A percentile compares a stretch with the other conserved stretches of the same genome.
Conservation (phyloP, 2,888 invertebrate genomes). For the Bedellia somnulentella region DNA sequence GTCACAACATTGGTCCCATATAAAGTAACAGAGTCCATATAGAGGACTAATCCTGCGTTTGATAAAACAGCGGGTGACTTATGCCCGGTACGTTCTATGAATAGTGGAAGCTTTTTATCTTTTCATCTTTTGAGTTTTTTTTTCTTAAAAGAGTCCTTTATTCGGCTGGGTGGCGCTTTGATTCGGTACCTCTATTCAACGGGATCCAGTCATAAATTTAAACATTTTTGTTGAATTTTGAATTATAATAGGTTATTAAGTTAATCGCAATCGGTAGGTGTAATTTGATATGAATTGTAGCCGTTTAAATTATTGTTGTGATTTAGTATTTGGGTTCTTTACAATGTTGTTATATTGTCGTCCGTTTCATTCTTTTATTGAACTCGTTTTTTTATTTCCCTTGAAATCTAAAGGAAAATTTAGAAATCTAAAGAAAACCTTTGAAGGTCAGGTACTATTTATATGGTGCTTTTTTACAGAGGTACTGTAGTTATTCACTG, state of each 20-base stretch:
- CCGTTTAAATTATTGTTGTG: constrained; percentile 35
- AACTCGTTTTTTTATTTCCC: too few species aligned
- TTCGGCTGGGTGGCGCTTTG: constrained; percentile 49
- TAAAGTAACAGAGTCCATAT: constrained; percentile 30
- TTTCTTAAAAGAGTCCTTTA: constrained; percentile 31
- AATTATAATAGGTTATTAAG: constrained; percentile 53
- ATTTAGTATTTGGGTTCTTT: constrained; percentile 23
- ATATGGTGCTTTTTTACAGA: too few species aligned
- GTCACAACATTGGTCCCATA: constrained; percentile 50
- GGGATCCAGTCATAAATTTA: constrained; percentile 50
- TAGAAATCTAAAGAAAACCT: too few species aligned
- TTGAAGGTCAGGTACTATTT: too few species aligned
- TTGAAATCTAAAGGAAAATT: too few species aligned
- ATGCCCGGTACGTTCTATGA: constrained; percentile 28
- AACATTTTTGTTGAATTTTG: constrained; percentile 53
- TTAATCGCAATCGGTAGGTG: constrained; percentile 57
- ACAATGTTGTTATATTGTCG: too few species aligned
- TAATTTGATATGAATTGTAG: constrained; percentile 46
- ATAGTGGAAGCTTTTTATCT: constrained; percentile 47
- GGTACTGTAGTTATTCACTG: too few species aligned
- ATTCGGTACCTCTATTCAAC: constrained; percentile 53
- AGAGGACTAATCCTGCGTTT: constrained; percentile 46
- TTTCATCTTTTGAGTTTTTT: constrained; percentile 35
- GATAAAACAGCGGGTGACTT: constrained; percentile 56
- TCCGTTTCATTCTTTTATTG: too few species aligned